Conservation (phyloP, 2,888 invertebrate genomes). For the Agrilus cyanescens region DNA sequence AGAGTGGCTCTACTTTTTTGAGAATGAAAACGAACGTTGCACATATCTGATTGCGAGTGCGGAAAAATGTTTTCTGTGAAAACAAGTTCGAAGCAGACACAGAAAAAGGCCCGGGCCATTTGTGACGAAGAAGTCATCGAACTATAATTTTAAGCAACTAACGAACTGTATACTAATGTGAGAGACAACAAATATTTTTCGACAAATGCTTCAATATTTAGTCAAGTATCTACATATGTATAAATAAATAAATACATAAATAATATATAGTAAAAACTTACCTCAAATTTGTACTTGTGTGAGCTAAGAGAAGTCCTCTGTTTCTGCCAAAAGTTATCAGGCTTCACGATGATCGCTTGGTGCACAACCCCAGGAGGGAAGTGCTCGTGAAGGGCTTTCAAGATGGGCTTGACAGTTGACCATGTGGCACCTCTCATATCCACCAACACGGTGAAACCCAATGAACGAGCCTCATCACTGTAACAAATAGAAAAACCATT, state of each 20-base stretch:
- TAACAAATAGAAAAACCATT: slow-evolving; percentile 29
- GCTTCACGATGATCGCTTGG: slow-evolving; percentile 94
- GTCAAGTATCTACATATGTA: no score
- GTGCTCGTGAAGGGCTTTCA: slow-evolving; percentile 94
- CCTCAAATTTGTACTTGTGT: slow-evolving; percentile 98
- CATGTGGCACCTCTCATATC: slow-evolving; percentile 97
- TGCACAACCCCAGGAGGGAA: slow-evolving; percentile 84
- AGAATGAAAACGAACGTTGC: background rate
- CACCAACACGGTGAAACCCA: slow-evolving; percentile 90
- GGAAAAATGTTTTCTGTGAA: no score
- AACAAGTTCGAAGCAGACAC: background rate
- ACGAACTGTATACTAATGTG: no score
- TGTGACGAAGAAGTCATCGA: background rate
- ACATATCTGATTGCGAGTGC: no score
- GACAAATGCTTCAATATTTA: no score
- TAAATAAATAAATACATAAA: no score
- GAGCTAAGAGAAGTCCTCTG: slow-evolving; percentile 94
- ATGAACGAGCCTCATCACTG: slow-evolving; percentile 75
- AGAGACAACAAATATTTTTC: no score
- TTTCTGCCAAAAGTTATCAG: slow-evolving; percentile 99
- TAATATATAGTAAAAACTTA: slow-evolving; percentile 38
- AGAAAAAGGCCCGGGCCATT: slow-evolving; percentile 4
- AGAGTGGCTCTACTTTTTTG: background rate
- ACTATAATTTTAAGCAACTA: no score
- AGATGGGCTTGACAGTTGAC: slow-evolving; percentile 93